Conservation (phyloP, 2,113 vertebrate species). For the Picathartes gymnocephalus region DNA sequence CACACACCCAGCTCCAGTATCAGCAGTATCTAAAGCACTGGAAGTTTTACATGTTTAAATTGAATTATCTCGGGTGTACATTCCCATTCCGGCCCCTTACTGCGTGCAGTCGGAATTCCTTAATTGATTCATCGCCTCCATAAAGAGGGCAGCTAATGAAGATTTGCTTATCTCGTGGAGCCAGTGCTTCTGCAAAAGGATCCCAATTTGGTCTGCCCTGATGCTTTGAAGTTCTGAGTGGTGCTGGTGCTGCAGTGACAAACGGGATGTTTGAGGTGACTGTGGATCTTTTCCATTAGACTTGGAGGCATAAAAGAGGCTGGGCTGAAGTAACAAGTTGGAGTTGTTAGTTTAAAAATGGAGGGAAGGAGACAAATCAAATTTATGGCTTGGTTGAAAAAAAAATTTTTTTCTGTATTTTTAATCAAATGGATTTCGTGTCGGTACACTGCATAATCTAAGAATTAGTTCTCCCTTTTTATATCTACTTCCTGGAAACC, state of each 20-base stretch:
- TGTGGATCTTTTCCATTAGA: not conserved
- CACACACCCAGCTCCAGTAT: not conserved
- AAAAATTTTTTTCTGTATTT: not conserved
- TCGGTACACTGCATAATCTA: not conserved
- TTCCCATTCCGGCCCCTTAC: not conserved
- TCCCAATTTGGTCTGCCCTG: not conserved
- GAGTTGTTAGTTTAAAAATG: not conserved
- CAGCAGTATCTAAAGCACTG: not conserved
- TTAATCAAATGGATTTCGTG: slow-evolving; percentile 11
- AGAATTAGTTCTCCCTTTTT: slow-evolving; percentile 38
- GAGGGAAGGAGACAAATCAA: not conserved
- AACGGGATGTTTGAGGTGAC: not conserved
- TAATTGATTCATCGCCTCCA: not conserved
- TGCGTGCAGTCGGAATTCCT: not conserved
- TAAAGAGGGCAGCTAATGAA: slow-evolving; percentile 36
- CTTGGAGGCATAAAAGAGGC: not conserved
- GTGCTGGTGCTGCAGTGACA: not conserved
- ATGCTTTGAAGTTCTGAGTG: not conserved
- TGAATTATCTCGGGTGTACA: not conserved
- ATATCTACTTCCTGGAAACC: slow-evolving; percentile 30
- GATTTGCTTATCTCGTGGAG: not conserved
- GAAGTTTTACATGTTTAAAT: not conserved
- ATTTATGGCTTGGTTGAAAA: not conserved
- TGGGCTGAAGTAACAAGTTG: not conserved
- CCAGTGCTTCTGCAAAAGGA: slow-evolving; percentile 1